Evolutionary conservation across 2,888 invertebrate genomes (phyloP), one percentile per base, ranked within the genome.

Genomic region (Pristionchus arcanus): DNA sequence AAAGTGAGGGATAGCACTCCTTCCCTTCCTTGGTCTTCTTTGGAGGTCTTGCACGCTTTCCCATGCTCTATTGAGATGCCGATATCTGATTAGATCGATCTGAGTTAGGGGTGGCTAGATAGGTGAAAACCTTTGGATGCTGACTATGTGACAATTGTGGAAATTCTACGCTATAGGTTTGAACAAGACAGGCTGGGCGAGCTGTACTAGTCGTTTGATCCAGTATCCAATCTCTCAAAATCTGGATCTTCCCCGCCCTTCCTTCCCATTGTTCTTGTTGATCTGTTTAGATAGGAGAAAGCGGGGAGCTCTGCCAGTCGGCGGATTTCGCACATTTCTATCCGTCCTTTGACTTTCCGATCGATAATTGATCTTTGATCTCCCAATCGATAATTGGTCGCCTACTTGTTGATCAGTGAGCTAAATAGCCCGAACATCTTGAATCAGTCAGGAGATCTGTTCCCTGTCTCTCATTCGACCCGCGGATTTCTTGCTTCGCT

Each of bases 251-350:
- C 13, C 66, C 66, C 15, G n/a, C 28, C 31, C 74, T 31, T 31
- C 31, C 74, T 31, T 31, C 31, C 42, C 21, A 74, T 74, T 74
- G 74, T 74, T 74, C 74, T 74, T 74, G 74, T 74, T 74, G 74
- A 74, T 74, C 74, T 74, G 74, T 74, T 74, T 74, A 74, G 74
- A 74, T 31, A 74, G 74, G 42, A 37, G 74, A 74, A 34, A 42
- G 37, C 37, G 42, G 42, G 42, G 42, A 49, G 68, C 28, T 16
- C 31, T 34, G 68, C 37, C 31, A 37, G 37, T 71, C 31, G 34
- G 71, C 34, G 19, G 71, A 74, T 37, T 74, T 74, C 74, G 21
- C 74, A 74, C 37, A 74, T 42, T 68, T n/a, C n/a, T 0, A 71
- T 31, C 21, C 21, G 21, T 21, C 74, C 31, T 34, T 31, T 68